Evolutionary conservation across 92 coral and sea anemone genomes (phyloP), one percentile per base, ranked within the genome.

Genomic region (Porites rus): DNA sequence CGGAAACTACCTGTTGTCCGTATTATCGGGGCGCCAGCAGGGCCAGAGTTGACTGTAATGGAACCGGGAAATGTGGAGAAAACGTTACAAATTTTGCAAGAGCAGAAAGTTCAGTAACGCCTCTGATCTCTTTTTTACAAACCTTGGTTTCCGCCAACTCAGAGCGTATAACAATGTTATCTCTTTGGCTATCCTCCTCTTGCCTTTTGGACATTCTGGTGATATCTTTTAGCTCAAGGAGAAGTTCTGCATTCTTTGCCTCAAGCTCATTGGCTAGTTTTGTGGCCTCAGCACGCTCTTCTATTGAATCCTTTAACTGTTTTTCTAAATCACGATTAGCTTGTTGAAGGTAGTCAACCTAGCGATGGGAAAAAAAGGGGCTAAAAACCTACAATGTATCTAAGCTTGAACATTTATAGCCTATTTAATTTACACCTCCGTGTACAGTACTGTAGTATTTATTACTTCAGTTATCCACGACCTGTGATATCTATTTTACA

Each of bases 281-380:
- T 10, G 94, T 77, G 20, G 86, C 92, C 80, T 90, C 95, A 67
- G 87, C 90, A 77, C 91, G 94, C 71, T 90, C 87, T 68, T 87
- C 93, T 56, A 94, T 61, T 43, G 95, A 78, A 53, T 95, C 96
- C 74, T 88, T 93, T 24, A 97, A 84, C 56, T 92, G 92, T 51
- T 93, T 95, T 82, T 97, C 99, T 78, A 97, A 92, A 88, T 97
- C 99, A 51, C 92, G 94, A 85, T 95, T 97, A 25, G 99, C 99
- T 76, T 95, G 99, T 84, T 97, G 99, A 10, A 97, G 95, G 78
- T 97, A 97, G 81, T 97, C 99, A 65, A 97, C 98, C 99, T 97
- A 28, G 4, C 22, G 13, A 67, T 46, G 51, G 59, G 74, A 69
- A 51, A 66, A 3, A 51, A 43, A 68, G 7, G 14, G 14, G 46